phyloP scores from a whole-genome alignment of 2,797 vertebrate species.

The Gymnopithys bicolor region DNA sequence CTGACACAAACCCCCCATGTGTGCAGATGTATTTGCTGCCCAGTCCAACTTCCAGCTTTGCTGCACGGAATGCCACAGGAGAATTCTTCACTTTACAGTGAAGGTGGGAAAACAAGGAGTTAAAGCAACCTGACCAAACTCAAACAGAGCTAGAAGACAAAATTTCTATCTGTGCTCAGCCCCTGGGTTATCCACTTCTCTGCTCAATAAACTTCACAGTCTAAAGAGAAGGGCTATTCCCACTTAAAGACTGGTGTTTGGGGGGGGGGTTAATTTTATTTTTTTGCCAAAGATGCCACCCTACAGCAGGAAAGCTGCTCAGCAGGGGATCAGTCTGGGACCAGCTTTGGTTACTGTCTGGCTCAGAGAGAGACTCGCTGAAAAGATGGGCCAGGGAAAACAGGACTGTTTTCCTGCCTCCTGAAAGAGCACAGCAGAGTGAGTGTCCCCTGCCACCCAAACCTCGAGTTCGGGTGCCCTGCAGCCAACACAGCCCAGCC shows the following conservation, averaged over 20 bases:
- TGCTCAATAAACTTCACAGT: neutral
- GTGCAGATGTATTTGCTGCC: neutral
- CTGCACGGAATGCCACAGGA: neutral
- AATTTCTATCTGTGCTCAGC: slow-evolving; percentile 19
- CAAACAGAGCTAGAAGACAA: neutral
- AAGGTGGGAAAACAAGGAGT: slow-evolving; percentile 2
- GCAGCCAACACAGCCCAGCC: neutral
- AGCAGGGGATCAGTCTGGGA: neutral
- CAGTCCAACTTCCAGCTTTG: neutral
- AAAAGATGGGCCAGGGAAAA: neutral
- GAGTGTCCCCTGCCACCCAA: neutral
- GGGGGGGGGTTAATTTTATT: neutral
- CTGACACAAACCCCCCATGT: neutral
- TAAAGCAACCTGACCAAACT: slow-evolving; percentile 29
- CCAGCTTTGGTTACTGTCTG: neutral
- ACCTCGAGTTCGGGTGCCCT: neutral
- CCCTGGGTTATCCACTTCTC: slow-evolving; percentile 26
- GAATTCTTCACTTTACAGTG: neutral
- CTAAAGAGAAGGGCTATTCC: neutral
- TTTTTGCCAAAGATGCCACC: neutral
- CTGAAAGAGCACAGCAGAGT: neutral
- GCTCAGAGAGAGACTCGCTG: neutral
- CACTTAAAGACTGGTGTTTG: neutral
- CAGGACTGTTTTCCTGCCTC: neutral
- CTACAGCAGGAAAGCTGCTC: neutral